Conservation (phyloP, 53 echinoderm and acorn worm species). For the Glandiceps talaboti region DNA sequence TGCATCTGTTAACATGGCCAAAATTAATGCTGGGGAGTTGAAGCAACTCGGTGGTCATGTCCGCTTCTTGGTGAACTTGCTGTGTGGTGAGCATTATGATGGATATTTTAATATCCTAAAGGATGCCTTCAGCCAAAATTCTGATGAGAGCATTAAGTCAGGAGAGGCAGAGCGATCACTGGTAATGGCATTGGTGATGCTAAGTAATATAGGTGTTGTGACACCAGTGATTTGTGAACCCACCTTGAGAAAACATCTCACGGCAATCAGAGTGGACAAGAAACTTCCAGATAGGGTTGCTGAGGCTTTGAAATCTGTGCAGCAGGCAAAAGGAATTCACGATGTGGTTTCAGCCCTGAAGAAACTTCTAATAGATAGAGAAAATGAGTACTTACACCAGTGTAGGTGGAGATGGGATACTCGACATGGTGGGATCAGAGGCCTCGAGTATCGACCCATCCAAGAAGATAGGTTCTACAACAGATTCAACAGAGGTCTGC, state of each 20-base stretch:
- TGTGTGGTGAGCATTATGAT: constrained; percentile 9
- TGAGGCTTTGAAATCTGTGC: constrained; percentile 17
- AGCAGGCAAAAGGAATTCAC: constrained; percentile 11
- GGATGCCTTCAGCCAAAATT: constrained; percentile 22
- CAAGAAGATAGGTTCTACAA: background rate
- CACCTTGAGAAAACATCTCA: constrained; percentile 15
- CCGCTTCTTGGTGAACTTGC: constrained; percentile 15
- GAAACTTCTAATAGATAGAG: constrained; percentile 17
- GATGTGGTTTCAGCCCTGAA: constrained; percentile 19
- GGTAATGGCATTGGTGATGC: constrained; percentile 32
- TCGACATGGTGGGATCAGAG: background rate
- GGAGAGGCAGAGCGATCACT: constrained; percentile 42
- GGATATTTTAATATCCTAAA: constrained; percentile 20
- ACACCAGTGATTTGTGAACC: constrained; percentile 3
- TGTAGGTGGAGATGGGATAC: constrained; percentile 19
- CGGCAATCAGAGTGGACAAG: constrained; percentile 15
- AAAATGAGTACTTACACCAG: constrained; percentile 27
- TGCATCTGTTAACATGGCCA: constrained; percentile 13
- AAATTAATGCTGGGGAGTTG: background rate
- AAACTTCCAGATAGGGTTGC: constrained; percentile 23
- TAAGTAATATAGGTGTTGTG: constrained; percentile 33
- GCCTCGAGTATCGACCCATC: background rate
- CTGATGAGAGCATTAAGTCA: constrained; percentile 14
- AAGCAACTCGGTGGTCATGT: constrained; percentile 13
- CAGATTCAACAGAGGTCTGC: background rate